Percentiles rank a stretch among this genome's conserved stretches.
Conservation (phyloP, 2,797 vertebrate genomes). For the Eospalax fontanierii region DNA sequence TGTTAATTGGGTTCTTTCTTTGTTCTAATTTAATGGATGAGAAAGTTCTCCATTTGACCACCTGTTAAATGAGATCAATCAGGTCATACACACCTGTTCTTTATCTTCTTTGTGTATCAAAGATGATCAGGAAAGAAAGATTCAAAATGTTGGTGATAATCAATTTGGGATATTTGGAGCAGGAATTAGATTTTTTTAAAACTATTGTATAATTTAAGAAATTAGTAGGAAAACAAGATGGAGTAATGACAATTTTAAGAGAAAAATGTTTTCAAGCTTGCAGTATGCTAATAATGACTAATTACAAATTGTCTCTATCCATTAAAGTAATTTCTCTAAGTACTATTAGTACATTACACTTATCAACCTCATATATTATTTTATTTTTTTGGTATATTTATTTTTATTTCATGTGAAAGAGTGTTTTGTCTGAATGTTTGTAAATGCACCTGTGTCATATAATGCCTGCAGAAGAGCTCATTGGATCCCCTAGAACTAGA, state of each 20-base stretch:
- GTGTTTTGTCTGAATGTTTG: no score
- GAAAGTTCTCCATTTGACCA: conserved; percentile 10
- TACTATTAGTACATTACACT: neutral
- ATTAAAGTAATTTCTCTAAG: conserved; percentile 52
- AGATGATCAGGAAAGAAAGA: neutral
- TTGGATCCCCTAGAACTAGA: no score
- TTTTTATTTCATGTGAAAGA: no score
- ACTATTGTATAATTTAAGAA: neutral
- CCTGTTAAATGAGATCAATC: neutral
- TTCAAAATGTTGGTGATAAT: neutral
- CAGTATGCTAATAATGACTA: neutral
- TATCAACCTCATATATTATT: neutral
- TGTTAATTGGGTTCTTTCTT: conserved; percentile 14
- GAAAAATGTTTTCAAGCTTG: conserved; percentile 5
- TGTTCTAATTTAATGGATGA: neutral
- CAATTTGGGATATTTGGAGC: conserved; percentile 5
- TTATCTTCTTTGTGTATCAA: neutral
- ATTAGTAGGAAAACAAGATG: conserved; percentile 17
- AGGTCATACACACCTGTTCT: neutral
- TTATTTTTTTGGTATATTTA: no score
- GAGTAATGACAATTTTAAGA: neutral
- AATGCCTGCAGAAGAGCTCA: no score
- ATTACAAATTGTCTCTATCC: neutral
- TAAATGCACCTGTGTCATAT: no score
- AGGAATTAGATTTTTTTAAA: conserved; percentile 12